Evolutionary conservation across 2,888 invertebrate genomes (phyloP), one percentile per base, ranked within the genome.

Genomic region (Tipula unca): DNA sequence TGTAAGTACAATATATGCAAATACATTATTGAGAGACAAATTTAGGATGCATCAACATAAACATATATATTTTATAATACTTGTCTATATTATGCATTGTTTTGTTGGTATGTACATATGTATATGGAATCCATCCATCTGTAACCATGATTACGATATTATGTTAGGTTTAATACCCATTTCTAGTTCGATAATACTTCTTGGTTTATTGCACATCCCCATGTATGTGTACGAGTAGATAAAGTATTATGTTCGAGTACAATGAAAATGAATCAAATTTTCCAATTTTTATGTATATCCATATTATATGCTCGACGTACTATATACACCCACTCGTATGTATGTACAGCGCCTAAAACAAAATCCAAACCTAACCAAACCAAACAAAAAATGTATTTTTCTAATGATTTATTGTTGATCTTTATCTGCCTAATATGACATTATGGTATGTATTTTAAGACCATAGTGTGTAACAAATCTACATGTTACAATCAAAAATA

Each of bases 401-500:
- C 25, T 69, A 69, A 69, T 69, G 69, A 69, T 69, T 69, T 69
- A 69, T 69, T 69, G 69, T 69, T 69, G 69, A 69, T 69, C 69
- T 25, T 20, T 69, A 69, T 69, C 69, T 69, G 69, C 69, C 69
- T 20, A 69, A 69, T 69, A 25, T 69, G 69, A 69, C 69, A 69
- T 69, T 69, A 25, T 69, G 69, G 69, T 69, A 69, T 69, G 69
- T 69, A 69, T 20, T 69, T 69, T 69, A 69, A 69, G 69, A 25
- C 69, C 69, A n/a, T n/a, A 69, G 69, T 69, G 69, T 69, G 69
- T 69, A 69, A 69, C 69, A 69, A 69, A 69, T 69, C 25, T 69
- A 69, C 69, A 69, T 69, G 69, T 69, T 69, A 69, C 69, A 69
- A 69, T 69, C 69, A 69, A 69, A 69, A 48, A 69, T n/a, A n/a